These are phyloP conservation scores for Carollia perspicillata DNA, from an alignment of 2,113 vertebrate genomes.

Conservation along the genomic window DNA sequence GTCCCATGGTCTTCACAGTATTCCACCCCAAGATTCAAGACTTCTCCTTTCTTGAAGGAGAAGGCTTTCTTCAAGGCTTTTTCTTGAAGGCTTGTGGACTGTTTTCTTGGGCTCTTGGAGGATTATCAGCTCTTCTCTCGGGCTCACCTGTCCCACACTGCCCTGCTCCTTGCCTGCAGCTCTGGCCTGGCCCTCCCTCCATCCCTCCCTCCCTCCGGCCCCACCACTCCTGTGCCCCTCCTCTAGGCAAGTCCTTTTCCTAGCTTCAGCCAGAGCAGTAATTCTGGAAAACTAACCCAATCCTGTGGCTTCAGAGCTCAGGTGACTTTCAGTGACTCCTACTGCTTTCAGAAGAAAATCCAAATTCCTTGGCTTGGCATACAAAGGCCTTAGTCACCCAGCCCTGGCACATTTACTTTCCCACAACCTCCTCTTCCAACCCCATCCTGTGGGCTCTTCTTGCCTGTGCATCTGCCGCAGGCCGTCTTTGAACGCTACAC, in stretches of 20 bases:
- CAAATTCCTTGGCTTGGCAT: not conserved
- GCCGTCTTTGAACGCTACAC: not conserved
- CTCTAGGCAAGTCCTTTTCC: not conserved
- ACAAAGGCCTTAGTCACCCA: conserved; percentile 5
- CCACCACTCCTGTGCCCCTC: accelerated
- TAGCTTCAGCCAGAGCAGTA: not conserved
- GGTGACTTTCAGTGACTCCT: not conserved
- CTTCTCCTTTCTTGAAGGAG: not conserved
- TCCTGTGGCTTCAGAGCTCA: not conserved
- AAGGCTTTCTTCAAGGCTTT: too few relatives aligned
- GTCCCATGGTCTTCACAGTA: not conserved
- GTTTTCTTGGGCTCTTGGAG: not conserved
- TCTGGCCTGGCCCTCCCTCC: too few relatives aligned
- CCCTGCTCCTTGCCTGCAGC: not conserved
- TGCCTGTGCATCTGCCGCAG: not conserved
- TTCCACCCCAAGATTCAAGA: not conserved
- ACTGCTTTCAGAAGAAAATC: not conserved
- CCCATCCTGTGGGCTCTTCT: not conserved
- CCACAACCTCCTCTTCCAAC: not conserved
- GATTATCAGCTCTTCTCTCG: accelerated
- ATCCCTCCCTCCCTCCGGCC: not conserved
- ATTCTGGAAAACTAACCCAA: not conserved
- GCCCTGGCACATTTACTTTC: not conserved
- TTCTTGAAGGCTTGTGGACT: not conserved
- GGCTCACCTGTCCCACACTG: not conserved